Evolutionary conservation across 2,113 vertebrate genomes (phyloP).

Genomic region (Asarcornis scutulata): DNA sequence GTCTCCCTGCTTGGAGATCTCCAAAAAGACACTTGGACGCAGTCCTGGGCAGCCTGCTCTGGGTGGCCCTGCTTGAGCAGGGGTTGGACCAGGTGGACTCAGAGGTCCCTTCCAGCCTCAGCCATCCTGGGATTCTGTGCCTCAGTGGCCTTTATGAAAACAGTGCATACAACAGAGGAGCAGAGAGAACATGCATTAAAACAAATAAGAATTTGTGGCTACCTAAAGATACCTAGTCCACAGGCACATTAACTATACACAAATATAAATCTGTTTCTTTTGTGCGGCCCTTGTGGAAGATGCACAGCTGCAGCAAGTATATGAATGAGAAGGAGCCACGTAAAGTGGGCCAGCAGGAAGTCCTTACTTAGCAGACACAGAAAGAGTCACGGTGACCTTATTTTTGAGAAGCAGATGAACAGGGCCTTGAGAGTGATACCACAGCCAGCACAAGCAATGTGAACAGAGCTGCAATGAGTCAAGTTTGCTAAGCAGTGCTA

Average conservation of each 20-base stretch:
- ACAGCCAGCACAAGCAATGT: neutral
- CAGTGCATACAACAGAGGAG: neutral
- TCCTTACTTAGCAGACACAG: neutral
- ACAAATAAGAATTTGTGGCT: neutral
- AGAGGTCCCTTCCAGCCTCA: neutral
- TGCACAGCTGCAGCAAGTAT: neutral
- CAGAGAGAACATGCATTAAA: neutral
- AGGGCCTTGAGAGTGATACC: fast-evolving
- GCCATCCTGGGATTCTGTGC: neutral
- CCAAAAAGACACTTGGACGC: neutral
- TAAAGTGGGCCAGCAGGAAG: neutral
- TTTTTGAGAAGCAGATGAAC: neutral
- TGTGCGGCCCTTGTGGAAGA: neutral
- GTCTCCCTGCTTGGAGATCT: neutral
- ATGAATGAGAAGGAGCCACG: neutral
- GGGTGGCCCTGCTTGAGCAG: neutral
- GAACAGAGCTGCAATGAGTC: neutral
- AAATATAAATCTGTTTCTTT: neutral
- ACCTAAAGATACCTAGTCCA: neutral
- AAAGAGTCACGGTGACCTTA: neutral
- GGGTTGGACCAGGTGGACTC: neutral
- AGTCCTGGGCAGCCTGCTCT: neutral
- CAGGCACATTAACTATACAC: neutral
- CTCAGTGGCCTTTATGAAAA: neutral
- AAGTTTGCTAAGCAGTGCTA: neutral